Evolutionary conservation across 2,888 invertebrate genomes (phyloP), one percentile per base, ranked within the genome.

Genomic region (Timema cristinae): DNA sequence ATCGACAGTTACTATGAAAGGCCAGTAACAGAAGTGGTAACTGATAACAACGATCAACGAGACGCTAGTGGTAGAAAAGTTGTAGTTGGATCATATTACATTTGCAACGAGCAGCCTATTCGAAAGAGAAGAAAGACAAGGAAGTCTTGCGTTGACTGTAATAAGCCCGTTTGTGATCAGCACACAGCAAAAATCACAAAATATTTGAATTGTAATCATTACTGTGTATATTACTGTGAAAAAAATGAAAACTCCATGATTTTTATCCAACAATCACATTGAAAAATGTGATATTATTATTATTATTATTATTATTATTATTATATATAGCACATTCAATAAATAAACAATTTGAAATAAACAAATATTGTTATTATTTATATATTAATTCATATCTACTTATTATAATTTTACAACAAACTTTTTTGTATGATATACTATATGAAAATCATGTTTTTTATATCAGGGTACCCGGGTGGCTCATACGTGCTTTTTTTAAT

Each of bases 101-200:
- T 66, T 66, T 66, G 66, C 66, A 66, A 66, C 48, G 66, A 66
- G 66, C 66, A 66, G 16, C 66, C 66, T 66, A 66, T 66, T 66
- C 66, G 15, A 66, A 66, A 66, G 66, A 66, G 48, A 66, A 66
- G 66, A 66, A 66, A 66, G 66, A 48, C 63, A 63, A 63, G 66
- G 1, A 66, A 66, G 66, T 66, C 1, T 66, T 66, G 16, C 15
- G 11, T 66, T 66, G 66, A 66, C 66, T 16, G 66, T 66, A 66
- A 66, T 13, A 66, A 66, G 66, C 66, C 32, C 66, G 32, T 66
- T 66, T 66, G 66, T 66, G 16, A 66, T 66, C 48, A 66, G 11
- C 66, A 66, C 66, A 66, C 66, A 66, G 66, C 48, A 66, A 66
- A 63, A 66, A 66, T 66, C 66, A 66, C 66, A 66, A 66, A 66